A percentile compares a stretch with the other conserved stretches of the same genome.
Evolutionary conservation across 2,113 vertebrate genomes (phyloP).

Genomic region (Mobula birostris): DNA sequence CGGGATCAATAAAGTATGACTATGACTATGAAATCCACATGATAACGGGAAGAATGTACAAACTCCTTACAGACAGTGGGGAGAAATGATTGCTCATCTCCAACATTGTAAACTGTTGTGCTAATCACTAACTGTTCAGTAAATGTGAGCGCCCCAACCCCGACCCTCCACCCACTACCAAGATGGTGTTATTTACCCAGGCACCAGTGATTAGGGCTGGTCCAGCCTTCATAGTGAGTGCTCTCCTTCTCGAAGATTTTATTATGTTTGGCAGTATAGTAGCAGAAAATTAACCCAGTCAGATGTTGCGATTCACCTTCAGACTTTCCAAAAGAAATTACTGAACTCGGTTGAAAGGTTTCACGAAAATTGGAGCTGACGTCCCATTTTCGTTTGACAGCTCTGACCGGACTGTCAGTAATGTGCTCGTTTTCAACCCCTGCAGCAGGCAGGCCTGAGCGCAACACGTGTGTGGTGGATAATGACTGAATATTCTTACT

Average conservation of each 20-base stretch:
- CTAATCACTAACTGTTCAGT: background rate
- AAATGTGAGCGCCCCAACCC: background rate
- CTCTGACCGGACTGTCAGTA: background rate
- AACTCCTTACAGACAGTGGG: too few species aligned
- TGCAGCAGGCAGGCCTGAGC: background rate
- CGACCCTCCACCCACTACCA: background rate
- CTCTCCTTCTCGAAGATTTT: background rate
- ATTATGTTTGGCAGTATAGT: slow-evolving; percentile 11
- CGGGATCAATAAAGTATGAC: too few species aligned
- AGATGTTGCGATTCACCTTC: slow-evolving; percentile 24
- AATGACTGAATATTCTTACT: background rate
- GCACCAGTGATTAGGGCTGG: background rate
- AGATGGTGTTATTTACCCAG: background rate
- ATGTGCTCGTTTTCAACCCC: background rate
- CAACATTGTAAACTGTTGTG: too few species aligned
- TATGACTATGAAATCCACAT: too few species aligned
- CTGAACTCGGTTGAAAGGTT: background rate
- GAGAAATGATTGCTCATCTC: too few species aligned
- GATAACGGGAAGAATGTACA: too few species aligned
- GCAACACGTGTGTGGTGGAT: background rate
- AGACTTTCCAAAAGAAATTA: background rate
- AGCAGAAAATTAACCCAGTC: background rate
- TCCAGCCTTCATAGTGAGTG: background rate
- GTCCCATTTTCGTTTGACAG: slow-evolving; percentile 7
- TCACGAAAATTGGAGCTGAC: slow-evolving; percentile 7